phyloP scores from a whole-genome alignment of 2,888 invertebrate species.

The Netelia inedita region DNA sequence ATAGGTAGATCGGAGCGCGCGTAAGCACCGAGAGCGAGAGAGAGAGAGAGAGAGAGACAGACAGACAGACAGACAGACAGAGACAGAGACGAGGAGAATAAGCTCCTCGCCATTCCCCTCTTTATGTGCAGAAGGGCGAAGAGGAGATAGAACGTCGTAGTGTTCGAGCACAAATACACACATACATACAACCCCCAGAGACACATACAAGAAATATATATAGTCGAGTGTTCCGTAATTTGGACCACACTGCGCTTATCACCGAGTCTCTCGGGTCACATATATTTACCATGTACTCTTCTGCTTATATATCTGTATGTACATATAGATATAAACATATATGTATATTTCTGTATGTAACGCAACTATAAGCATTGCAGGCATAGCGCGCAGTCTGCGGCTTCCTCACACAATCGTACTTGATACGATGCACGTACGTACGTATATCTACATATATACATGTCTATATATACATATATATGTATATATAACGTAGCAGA shows the following conservation, averaged over 20 bases:
- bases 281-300: slow-evolving; percentile 31
- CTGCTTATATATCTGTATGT: background rate
- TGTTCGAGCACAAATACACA: background rate
- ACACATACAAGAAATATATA: background rate
- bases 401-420: slow-evolving; percentile 56
- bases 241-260: slow-evolving; percentile 56
- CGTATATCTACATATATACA: slow-evolving; percentile 12
- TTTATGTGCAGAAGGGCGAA: background rate
- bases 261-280: slow-evolving; percentile 33
- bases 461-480: slow-evolving; percentile 3
- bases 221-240: slow-evolving; percentile 49
- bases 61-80: slow-evolving; percentile 4
- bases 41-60: background rate
- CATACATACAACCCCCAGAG: background rate
- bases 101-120: slow-evolving; percentile 9
- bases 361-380: slow-evolving; percentile 31
- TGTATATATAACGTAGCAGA: slow-evolving; percentile 46
- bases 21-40: slow-evolving; percentile 38
- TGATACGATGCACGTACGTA: slow-evolving; percentile 17
- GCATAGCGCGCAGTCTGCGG: slow-evolving; percentile 53
- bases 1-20: slow-evolving; percentile 14
- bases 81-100: background rate
- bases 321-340: background rate
- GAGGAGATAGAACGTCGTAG: background rate
- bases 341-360: slow-evolving; percentile 24